Conservation (phyloP, 2,888 invertebrate species). For the Galerucella nymphaeae region DNA sequence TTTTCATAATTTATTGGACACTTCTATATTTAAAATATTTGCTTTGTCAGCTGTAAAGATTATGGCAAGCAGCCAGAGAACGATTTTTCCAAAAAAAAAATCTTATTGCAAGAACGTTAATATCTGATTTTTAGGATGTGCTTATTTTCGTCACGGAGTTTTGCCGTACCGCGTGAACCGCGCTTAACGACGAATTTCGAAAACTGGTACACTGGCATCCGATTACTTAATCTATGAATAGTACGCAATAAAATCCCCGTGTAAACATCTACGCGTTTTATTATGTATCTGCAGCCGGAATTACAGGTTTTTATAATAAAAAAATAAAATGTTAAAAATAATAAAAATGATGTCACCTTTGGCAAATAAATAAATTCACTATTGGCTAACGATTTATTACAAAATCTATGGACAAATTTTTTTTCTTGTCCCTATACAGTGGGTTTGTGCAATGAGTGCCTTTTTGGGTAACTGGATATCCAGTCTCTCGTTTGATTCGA, state of each 20-base stretch:
- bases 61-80: background rate
- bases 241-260: background rate
- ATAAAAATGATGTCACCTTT: conserved; percentile 14
- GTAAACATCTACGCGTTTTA: conserved; percentile 4
- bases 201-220: background rate
- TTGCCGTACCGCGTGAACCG: background rate
- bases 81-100: background rate
- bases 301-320: conserved; percentile 16
- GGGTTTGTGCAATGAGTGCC: too few species aligned
- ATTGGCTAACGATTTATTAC: conserved; percentile 25
- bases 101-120: background rate
- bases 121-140: background rate
- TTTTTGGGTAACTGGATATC: too few species aligned
- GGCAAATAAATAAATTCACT: conserved; percentile 15
- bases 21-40: background rate
- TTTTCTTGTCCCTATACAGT: background rate
- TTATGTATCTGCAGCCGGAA: conserved; percentile 1
- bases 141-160: background rate
- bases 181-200: background rate
- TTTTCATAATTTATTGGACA: background rate
- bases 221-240: background rate
- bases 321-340: background rate
- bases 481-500: too few species aligned
- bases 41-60: background rate
- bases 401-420: conserved; percentile 14